Percentiles rank a stretch among this genome's conserved stretches.
Evolutionary conservation across 53 echinoderm and acorn worm species (phyloP).

Genomic region (Luidia sarsii): DNA sequence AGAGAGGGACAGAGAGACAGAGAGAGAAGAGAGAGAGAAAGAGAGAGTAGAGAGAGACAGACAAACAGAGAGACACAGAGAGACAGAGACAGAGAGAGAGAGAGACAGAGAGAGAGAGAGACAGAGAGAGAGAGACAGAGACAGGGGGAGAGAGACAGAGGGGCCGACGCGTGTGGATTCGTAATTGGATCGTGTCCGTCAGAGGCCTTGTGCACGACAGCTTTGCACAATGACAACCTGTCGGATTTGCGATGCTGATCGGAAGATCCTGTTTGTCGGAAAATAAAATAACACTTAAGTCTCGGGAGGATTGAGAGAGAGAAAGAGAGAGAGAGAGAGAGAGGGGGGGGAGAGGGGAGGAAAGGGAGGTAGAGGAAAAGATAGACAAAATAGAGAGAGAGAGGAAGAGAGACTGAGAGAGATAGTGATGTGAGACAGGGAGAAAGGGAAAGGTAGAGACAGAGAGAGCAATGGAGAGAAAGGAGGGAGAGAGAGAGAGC

Average conservation of each 20-base stretch:
- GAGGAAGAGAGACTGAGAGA: too few relatives aligned
- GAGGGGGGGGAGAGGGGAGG: too few relatives aligned
- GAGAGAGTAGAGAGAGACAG: too few relatives aligned
- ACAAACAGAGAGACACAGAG: too few relatives aligned
- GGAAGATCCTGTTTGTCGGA: not conserved
- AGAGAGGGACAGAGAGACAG: too few relatives aligned
- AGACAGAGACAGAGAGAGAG: not conserved
- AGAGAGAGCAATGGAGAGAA: too few relatives aligned
- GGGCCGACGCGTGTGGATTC: too few relatives aligned
- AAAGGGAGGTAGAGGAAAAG: too few relatives aligned
- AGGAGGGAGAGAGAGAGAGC: too few relatives aligned
- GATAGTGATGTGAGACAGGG: too few relatives aligned
- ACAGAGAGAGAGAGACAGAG: too few relatives aligned
- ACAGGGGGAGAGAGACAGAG: not conserved
- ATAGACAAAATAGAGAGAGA: not conserved
- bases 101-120: too few relatives aligned
- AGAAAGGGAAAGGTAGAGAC: not conserved
- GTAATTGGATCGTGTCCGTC: constrained; percentile 35
- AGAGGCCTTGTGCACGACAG: constrained; percentile 2
- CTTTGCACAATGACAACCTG: not conserved
- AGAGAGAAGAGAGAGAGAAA: not conserved
- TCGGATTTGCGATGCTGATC: not conserved
- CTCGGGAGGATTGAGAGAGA: not conserved
- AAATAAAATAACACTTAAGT: constrained; percentile 5
- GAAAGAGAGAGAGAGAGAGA: not conserved